Conservation (phyloP, 1,140 invertebrate species). For the Battus philenor region DNA sequence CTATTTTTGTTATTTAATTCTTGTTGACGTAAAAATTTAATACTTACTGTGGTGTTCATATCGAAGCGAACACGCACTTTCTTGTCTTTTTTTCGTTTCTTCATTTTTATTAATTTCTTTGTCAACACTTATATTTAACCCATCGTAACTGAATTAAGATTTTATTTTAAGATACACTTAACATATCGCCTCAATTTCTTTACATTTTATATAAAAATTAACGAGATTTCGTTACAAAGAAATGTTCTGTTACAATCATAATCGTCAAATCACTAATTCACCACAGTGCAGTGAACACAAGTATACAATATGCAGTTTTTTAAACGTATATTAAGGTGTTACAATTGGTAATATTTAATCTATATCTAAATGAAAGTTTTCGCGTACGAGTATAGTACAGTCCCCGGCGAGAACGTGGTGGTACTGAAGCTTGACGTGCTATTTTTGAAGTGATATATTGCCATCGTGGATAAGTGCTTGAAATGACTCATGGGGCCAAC, state of each 20-base stretch:
- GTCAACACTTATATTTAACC: neutral
- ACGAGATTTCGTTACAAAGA: too few relatives aligned
- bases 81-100: constrained; percentile 13
- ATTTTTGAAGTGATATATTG: constrained; percentile 14
- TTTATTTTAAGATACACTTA: constrained; percentile 1
- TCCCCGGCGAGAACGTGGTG: neutral
- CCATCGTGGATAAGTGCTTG: constrained; percentile 1
- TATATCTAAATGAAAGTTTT: neutral
- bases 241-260: neutral
- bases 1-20: too few relatives aligned
- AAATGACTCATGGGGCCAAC: constrained; percentile 2
- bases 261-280: neutral
- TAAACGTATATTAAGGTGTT: constrained; percentile 3
- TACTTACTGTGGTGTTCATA: too few relatives aligned
- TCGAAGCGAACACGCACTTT: constrained; percentile 12
- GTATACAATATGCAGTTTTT: neutral
- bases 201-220: too few relatives aligned
- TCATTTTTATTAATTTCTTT: constrained; percentile 4
- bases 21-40: too few relatives aligned
- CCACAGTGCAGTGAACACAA: neutral
- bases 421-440: constrained; percentile 11
- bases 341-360: neutral
- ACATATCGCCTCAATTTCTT: too few relatives aligned
- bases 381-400: constrained; percentile 1
- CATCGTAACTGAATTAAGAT: neutral